Evolutionary conservation across 2,113 vertebrate genomes (phyloP).

Genomic region (Chrysemys picta): DNA sequence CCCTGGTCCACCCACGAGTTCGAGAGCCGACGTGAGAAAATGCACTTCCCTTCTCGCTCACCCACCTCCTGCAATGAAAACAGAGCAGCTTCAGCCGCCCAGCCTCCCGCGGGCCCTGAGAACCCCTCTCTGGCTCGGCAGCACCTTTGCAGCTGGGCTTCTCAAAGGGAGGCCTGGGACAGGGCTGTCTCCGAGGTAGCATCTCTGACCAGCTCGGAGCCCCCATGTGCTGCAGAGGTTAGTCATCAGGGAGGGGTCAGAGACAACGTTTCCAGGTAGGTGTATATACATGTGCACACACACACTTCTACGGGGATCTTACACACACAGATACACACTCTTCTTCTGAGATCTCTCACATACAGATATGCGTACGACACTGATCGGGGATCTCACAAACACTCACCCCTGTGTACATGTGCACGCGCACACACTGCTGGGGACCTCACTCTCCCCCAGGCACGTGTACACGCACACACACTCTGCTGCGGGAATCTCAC

Average conservation of each 20-base stretch:
- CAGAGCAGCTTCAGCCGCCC: neutral
- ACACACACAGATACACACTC: neutral
- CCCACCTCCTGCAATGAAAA: neutral
- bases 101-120: neutral
- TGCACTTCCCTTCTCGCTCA: neutral
- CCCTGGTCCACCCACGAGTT: neutral
- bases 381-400: neutral
- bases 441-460: neutral
- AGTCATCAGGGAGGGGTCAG: neutral
- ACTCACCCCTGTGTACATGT: neutral
- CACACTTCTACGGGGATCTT: neutral
- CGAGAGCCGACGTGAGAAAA: neutral
- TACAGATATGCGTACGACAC: too few relatives aligned
- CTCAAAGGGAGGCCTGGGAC: neutral
- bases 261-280: neutral
- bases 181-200: neutral
- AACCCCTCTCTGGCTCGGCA: neutral
- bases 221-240: neutral
- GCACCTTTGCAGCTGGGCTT: neutral
- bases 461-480: neutral
- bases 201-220: neutral
- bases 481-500: neutral
- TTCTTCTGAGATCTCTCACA: neutral
- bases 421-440: neutral
- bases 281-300: neutral